Conservation (phyloP, 2,888 invertebrate genomes). For the Arrhopalites spinosus region DNA sequence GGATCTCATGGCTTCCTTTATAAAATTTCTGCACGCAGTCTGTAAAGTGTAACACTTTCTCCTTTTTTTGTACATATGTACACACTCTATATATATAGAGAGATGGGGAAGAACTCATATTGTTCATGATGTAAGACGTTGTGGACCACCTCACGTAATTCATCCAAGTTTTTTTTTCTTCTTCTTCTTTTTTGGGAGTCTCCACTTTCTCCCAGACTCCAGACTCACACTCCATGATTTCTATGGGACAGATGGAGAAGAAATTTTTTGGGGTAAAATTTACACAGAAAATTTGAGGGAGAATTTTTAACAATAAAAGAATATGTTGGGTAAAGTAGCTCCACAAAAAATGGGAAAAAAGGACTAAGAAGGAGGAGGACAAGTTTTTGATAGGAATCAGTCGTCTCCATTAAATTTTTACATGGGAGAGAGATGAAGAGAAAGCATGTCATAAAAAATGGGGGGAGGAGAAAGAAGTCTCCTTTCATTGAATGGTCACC, state of each 20-base stretch:
- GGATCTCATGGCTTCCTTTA: too few species aligned
- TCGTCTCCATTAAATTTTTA: not conserved
- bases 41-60: too few species aligned
- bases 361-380: not conserved
- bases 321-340: not conserved
- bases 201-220: not conserved
- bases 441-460: not conserved
- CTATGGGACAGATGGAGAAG: not conserved
- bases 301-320: too few species aligned
- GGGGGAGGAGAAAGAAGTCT: not conserved
- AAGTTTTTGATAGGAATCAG: not conserved
- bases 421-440: not conserved
- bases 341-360: not conserved
- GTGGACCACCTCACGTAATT: too few species aligned
- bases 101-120: too few species aligned
- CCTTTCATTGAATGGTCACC: not conserved
- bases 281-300: not conserved
- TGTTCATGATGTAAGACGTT: too few species aligned
- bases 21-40: too few species aligned
- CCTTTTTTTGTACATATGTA: too few species aligned
- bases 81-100: too few species aligned
- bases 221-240: not conserved
- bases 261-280: not conserved
- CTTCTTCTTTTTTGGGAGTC: not conserved
- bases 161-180: not conserved